A percentile compares a stretch with the other conserved stretches of the same genome.
phyloP scores from a whole-genome alignment of 2,113 vertebrate genomes.

The Paracyprichromis sp. region DNA sequence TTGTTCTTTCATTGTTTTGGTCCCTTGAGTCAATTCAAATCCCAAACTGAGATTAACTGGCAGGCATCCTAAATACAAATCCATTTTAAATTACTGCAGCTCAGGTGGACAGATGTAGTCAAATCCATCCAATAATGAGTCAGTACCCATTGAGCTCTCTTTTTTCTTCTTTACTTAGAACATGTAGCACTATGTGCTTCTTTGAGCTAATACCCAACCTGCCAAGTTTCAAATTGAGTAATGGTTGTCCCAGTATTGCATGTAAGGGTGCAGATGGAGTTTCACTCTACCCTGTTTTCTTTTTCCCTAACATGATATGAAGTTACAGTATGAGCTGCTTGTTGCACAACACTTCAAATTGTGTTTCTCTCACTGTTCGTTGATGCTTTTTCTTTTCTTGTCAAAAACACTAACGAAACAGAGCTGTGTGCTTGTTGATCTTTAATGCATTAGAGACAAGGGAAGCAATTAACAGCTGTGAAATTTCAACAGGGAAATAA shows the following conservation, averaged over 20 bases:
- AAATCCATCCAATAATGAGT: background rate
- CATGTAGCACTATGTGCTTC: background rate
- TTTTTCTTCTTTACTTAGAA: background rate
- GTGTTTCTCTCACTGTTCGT: background rate
- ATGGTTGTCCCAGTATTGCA: background rate
- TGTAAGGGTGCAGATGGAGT: background rate
- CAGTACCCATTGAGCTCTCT: background rate
- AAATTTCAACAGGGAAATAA: background rate
- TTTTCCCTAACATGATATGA: background rate
- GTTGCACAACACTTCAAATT: background rate
- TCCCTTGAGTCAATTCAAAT: background rate
- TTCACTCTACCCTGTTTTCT: background rate
- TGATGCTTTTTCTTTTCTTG: background rate
- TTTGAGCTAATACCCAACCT: background rate
- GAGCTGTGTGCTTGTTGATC: background rate
- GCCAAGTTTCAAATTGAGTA: background rate
- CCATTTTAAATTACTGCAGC: background rate
- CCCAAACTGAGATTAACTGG: slow-evolving; percentile 6
- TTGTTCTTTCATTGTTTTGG: background rate
- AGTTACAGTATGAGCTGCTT: background rate
- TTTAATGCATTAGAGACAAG: background rate
- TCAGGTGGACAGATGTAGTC: background rate
- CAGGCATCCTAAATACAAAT: background rate
- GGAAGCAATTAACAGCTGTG: background rate
- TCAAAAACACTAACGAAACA: background rate